These are phyloP conservation scores for Ophraella communa DNA, from an alignment of 2,888 invertebrate genomes.

Conservation along the genomic window DNA sequence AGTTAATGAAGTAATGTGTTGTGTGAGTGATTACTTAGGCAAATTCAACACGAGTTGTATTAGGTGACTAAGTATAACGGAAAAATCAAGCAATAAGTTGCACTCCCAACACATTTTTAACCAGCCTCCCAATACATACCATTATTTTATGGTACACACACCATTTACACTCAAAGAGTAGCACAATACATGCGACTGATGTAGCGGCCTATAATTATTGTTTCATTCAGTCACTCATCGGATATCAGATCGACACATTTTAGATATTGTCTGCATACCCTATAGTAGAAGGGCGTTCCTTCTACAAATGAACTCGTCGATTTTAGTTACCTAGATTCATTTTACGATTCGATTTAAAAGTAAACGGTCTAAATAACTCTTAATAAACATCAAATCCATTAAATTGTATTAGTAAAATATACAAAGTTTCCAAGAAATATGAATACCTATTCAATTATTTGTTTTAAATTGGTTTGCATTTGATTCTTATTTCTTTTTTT, in stretches of 20 bases:
- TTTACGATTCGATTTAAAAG: neutral
- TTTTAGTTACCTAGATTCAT: neutral
- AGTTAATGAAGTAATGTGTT: no score
- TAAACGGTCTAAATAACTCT: neutral
- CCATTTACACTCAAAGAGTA: constrained; percentile 46
- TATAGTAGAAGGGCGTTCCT: neutral
- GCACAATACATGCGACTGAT: constrained; percentile 54
- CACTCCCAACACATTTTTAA: constrained; percentile 22
- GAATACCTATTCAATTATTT: no score
- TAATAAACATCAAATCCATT: no score
- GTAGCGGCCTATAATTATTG: constrained; percentile 58
- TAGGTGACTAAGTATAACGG: no score
- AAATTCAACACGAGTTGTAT: no score
- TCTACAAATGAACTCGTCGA: constrained; percentile 1
- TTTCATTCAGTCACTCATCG: constrained; percentile 55
- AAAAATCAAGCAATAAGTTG: constrained; percentile 46
- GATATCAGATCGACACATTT: constrained; percentile 44
- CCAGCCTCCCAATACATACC: constrained; percentile 42
- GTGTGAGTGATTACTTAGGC: no score
- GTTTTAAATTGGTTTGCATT: no score
- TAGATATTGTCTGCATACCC: constrained; percentile 12
- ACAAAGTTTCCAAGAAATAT: no score
- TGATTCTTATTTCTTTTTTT: no score
- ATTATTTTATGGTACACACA: constrained; percentile 45
- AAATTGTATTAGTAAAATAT: no score